Percentiles rank a stretch among this genome's conserved stretches.
Evolutionary conservation across 2,113 vertebrate species (phyloP).

Genomic region (Brachypodius melanocephalos): DNA sequence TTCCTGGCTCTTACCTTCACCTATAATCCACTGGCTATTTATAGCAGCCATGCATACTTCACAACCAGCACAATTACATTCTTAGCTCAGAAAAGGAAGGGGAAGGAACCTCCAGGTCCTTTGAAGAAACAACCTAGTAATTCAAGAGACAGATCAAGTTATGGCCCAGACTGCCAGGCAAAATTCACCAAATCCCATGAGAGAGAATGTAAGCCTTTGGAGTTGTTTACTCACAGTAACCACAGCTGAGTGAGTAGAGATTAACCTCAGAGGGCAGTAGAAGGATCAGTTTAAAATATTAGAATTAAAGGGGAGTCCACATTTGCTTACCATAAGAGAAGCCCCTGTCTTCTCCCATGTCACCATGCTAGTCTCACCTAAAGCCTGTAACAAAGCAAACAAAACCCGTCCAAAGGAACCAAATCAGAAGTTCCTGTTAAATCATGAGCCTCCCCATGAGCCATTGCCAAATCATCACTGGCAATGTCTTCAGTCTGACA

Average conservation of each 20-base stretch:
- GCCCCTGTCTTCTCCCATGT: background rate
- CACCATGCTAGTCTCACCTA: background rate
- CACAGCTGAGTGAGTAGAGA: background rate
- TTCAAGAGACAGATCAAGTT: background rate
- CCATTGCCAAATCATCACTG: background rate
- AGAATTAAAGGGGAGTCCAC: background rate
- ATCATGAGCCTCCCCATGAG: background rate
- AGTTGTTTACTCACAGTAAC: background rate
- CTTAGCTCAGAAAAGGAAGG: background rate
- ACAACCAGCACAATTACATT: background rate
- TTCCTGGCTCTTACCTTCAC: background rate
- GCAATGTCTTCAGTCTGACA: background rate
- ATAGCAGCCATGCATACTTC: background rate
- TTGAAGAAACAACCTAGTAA: background rate
- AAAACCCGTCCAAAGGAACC: background rate
- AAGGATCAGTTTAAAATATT: background rate
- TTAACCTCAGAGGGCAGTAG: background rate
- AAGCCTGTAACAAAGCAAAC: background rate
- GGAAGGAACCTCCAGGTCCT: background rate
- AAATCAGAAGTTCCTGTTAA: background rate
- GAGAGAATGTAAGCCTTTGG: background rate
- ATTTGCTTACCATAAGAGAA: background rate
- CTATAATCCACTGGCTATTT: slow-evolving; percentile 11
- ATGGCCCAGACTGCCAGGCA: background rate
- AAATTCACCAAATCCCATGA: background rate